Evolutionary conservation across 2,888 invertebrate genomes (phyloP).

Genomic region (Lordiphosa fenestrarum): DNA sequence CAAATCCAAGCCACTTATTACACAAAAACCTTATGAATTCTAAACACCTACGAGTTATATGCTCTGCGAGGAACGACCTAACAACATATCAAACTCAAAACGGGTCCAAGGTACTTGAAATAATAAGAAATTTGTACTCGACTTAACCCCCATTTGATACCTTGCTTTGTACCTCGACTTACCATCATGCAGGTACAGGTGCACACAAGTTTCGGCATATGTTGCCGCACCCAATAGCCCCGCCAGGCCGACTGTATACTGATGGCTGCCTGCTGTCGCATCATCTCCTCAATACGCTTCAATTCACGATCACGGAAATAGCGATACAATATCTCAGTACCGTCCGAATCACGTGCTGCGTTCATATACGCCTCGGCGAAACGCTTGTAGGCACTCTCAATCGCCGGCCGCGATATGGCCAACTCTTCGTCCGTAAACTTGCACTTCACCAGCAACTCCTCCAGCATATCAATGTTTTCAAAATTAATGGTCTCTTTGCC

Average conservation of each 20-base stretch:
- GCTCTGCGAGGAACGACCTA: too few relatives aligned
- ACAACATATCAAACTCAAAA: too few relatives aligned
- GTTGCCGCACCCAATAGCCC: constrained; percentile 50
- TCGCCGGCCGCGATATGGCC: constrained; percentile 65
- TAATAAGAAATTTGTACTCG: too few relatives aligned
- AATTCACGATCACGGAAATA: constrained; percentile 73
- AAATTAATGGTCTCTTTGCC: constrained; percentile 62
- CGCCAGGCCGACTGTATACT: constrained; percentile 69
- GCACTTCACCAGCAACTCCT: constrained; percentile 74
- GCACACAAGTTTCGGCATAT: constrained; percentile 42
- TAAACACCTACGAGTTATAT: too few relatives aligned
- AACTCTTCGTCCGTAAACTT: constrained; percentile 74
- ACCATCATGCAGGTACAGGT: constrained; percentile 50
- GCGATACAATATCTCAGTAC: constrained; percentile 72
- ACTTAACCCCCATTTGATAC: too few relatives aligned
- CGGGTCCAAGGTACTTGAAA: too few relatives aligned
- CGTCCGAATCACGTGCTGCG: constrained; percentile 65
- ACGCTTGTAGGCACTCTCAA: constrained; percentile 76
- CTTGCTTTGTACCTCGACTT: constrained; percentile 1
- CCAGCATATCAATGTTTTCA: constrained; percentile 71
- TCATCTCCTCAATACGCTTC: constrained; percentile 48
- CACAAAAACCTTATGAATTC: too few relatives aligned
- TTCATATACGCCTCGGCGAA: constrained; percentile 76
- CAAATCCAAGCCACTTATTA: too few relatives aligned
- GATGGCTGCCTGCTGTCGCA: constrained; percentile 55